Evolutionary conservation across 2,113 vertebrate genomes (phyloP).

Genomic region (Tragelaphus strepsiceros): DNA sequence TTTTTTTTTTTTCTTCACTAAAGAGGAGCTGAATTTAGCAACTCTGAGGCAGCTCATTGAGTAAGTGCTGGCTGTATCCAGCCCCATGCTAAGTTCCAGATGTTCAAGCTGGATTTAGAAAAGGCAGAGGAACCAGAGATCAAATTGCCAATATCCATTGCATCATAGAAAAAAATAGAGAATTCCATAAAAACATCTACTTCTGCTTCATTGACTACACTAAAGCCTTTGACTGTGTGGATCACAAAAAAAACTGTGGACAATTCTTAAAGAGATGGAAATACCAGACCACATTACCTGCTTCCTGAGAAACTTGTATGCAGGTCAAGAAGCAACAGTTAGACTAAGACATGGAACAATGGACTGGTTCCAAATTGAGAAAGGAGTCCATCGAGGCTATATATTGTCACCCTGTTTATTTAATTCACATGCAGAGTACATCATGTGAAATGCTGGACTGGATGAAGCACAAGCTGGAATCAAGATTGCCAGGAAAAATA

Average conservation of each 20-base stretch:
- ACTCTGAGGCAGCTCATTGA: background rate
- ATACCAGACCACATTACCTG: background rate
- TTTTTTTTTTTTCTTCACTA: background rate
- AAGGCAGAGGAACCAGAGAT: background rate
- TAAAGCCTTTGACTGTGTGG: background rate
- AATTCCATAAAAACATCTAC: background rate
- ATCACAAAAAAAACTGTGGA: background rate
- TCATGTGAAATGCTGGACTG: background rate
- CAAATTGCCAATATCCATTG: background rate
- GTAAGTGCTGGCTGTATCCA: rapidly evolving
- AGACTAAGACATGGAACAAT: background rate
- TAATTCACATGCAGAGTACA: background rate
- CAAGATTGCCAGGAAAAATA: background rate
- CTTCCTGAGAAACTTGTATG: background rate
- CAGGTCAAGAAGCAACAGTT: background rate
- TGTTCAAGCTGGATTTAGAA: background rate
- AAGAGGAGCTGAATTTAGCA: background rate
- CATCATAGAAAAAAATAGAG: background rate
- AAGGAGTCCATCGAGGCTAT: background rate
- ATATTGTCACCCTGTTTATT: background rate
- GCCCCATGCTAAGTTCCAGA: background rate
- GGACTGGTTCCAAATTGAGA: background rate
- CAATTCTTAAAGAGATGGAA: background rate
- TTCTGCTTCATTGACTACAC: background rate
- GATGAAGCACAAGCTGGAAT: background rate